Conservation (phyloP, 2,797 vertebrate genomes). For the Australoheros facetus region DNA sequence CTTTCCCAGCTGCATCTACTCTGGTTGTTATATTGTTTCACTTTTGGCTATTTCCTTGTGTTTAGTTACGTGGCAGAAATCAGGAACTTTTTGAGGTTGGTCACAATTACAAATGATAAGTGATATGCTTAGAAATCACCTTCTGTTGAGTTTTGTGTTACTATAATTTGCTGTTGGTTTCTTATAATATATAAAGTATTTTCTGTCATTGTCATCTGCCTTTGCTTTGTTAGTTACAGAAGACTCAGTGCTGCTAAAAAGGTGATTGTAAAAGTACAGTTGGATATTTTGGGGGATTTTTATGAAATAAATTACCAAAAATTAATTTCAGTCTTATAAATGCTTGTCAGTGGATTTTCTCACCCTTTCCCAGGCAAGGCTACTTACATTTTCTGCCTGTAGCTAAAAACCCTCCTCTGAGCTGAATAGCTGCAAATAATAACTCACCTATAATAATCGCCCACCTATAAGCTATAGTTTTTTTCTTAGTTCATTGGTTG, state of each 20-base stretch:
- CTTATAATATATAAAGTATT: neutral
- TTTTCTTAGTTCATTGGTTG: neutral
- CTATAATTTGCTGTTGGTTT: neutral
- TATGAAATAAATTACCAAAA: neutral
- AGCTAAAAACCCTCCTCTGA: neutral
- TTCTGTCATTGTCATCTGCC: accelerated
- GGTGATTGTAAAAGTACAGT: neutral
- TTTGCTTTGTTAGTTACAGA: neutral
- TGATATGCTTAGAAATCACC: neutral
- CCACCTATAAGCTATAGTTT: neutral
- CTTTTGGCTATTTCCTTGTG: slow-evolving; percentile 12
- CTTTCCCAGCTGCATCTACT: neutral
- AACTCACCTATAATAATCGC: neutral
- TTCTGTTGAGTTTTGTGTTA: neutral
- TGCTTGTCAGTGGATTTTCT: neutral
- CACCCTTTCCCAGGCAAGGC: neutral
- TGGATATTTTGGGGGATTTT: slow-evolving; percentile 21
- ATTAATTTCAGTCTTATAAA: neutral
- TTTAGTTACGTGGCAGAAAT: slow-evolving; percentile 50
- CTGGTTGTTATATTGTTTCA: neutral
- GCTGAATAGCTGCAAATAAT: neutral
- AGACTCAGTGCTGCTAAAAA: neutral
- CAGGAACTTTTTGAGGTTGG: slow-evolving; percentile 52
- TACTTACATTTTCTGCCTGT: neutral
- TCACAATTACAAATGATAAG: slow-evolving; percentile 25